Evolutionary conservation across 2,113 vertebrate genomes (phyloP).

Genomic region (Sylvietta virens): DNA sequence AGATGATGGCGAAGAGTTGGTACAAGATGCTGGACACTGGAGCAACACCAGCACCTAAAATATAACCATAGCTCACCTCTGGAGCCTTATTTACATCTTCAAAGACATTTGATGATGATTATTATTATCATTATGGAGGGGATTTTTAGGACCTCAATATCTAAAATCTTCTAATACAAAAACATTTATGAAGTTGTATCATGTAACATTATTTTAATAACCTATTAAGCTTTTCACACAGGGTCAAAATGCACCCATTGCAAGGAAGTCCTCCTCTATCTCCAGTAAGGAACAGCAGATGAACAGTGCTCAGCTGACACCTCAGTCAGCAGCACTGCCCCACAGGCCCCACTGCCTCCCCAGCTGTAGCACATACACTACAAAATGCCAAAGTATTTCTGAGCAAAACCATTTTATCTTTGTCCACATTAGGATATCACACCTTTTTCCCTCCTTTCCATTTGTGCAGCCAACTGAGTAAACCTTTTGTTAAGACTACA

Average conservation of each 20-base stretch:
- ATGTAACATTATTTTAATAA: background rate
- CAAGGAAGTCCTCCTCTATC: background rate
- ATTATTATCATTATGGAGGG: accelerated
- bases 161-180: background rate
- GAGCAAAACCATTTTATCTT: background rate
- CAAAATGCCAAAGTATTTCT: background rate
- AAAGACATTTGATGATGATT: background rate
- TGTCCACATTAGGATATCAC: background rate
- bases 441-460: background rate
- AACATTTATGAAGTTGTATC: background rate
- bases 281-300: background rate
- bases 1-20: background rate
- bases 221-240: background rate
- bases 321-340: background rate
- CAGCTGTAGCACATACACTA: background rate
- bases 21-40: background rate
- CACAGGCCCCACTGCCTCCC: background rate
- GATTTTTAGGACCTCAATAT: background rate
- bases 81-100: background rate
- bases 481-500: background rate
- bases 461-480: background rate
- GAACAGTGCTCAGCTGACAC: background rate
- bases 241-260: background rate
- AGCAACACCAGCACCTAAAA: background rate
- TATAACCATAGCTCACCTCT: background rate